phyloP scores from a whole-genome alignment of 2,797 vertebrate genomes.

The Mastacembelus armatus region DNA sequence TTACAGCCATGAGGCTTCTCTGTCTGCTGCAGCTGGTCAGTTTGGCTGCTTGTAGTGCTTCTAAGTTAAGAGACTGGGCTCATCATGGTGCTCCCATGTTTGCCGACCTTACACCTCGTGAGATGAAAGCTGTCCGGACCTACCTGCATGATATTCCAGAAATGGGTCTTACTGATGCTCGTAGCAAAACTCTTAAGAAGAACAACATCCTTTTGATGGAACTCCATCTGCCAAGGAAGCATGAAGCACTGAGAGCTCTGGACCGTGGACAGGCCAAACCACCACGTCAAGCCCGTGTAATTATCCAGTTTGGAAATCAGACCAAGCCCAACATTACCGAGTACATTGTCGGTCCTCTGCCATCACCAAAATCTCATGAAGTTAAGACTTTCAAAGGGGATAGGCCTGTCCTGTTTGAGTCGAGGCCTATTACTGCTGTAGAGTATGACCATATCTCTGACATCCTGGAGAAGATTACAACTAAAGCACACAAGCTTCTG shows the following conservation, averaged over 20 bases:
- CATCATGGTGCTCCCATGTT: slow-evolving; percentile 86
- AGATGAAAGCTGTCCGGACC: slow-evolving; percentile 84
- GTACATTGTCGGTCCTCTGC: slow-evolving; percentile 90
- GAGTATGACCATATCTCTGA: slow-evolving; percentile 84
- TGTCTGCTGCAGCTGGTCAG: slow-evolving; percentile 68
- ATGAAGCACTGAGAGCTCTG: slow-evolving; percentile 84
- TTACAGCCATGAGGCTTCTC: slow-evolving; percentile 73
- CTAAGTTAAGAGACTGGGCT: slow-evolving; percentile 79
- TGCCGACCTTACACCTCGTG: slow-evolving; percentile 84
- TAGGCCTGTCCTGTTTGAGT: slow-evolving; percentile 75
- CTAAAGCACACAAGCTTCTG: slow-evolving; percentile 83
- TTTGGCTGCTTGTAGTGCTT: slow-evolving; percentile 42
- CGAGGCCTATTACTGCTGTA: slow-evolving; percentile 79
- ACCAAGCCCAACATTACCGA: slow-evolving; percentile 88
- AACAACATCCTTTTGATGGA: slow-evolving; percentile 93
- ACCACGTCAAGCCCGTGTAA: slow-evolving; percentile 84
- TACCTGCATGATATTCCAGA: slow-evolving; percentile 85
- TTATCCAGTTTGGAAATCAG: slow-evolving; percentile 89
- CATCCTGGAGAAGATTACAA: slow-evolving; percentile 63
- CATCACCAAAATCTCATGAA: slow-evolving; percentile 78
- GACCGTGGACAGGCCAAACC: slow-evolving; percentile 82
- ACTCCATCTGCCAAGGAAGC: slow-evolving; percentile 89
- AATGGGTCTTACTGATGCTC: slow-evolving; percentile 78
- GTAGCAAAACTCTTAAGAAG: slow-evolving; percentile 76
- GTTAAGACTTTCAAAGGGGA: slow-evolving; percentile 62